These are phyloP conservation scores for Setophaga coronata DNA, from an alignment of 2,113 vertebrate species.

Conservation along the genomic window DNA sequence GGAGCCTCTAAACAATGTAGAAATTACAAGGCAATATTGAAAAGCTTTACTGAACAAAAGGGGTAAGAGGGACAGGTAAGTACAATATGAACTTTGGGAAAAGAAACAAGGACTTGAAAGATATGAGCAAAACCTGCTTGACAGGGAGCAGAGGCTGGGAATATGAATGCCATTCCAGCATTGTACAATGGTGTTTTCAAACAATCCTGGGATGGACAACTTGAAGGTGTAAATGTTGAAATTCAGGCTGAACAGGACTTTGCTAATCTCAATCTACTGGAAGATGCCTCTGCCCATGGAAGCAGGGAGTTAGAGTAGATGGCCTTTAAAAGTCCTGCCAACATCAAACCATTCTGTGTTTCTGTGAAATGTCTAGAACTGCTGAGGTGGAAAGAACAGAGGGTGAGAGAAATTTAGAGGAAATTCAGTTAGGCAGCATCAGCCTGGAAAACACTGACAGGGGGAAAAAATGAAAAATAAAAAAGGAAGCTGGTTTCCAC, in stretches of 20 bases:
- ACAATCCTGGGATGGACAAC: neutral
- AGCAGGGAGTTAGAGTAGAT: fast-evolving
- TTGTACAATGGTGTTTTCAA: neutral
- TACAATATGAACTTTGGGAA: neutral
- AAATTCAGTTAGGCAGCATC: neutral
- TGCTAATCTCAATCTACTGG: fast-evolving
- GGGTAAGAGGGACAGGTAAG: neutral
- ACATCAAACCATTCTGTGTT: neutral
- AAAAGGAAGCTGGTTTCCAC: neutral
- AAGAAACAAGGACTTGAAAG: neutral
- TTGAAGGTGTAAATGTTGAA: neutral
- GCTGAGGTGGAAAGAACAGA: neutral
- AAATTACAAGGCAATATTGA: neutral
- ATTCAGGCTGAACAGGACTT: neutral
- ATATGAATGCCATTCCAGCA: neutral
- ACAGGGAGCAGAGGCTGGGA: neutral
- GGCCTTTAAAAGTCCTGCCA: neutral
- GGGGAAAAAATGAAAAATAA: fast-evolving
- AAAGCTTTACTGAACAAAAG: neutral
- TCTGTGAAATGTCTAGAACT: neutral
- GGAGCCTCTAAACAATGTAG: neutral
- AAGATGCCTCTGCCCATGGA: neutral
- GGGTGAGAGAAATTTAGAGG: neutral
- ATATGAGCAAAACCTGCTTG: neutral
- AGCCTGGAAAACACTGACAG: neutral